Base-by-base conservation (phyloP, 1,140 invertebrate species). In the Eulimnadia texana region DNA sequence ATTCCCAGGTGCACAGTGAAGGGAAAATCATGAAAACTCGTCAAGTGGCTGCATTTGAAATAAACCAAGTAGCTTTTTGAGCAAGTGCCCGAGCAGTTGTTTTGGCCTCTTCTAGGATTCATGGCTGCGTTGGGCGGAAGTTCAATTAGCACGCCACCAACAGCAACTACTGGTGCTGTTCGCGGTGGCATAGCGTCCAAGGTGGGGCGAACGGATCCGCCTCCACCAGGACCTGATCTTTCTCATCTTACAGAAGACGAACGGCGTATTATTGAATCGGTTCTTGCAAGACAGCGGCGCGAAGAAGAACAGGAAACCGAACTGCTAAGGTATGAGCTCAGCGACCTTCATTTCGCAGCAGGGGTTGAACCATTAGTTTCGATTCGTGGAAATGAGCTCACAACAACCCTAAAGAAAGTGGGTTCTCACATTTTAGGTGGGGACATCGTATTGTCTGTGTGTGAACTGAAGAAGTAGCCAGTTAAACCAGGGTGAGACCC, bases 191-290 rank as follows among this genome's bases (percentile, higher is more conserved):
- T 42, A 42, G 16, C 33, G 16, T 16, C 55, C 13, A 16, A 57
- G 55, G 16, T 33, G 55, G 22, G 55, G 27, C 55, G 27, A 57
- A 57, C 27, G 27, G 55, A 33, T 57, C 10, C 33, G 6, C 27
- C 55, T 53, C 50, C 53, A 28, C 60, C 60, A 19, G 22, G 90
- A 82, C 93, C 93, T 67, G 94, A 98, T 81, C 83, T 99, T 69
- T 96, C 91, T 71, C 93, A 98, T 78, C 84, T 98, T 70, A 98
- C 92, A 68, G 87, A 91, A 69, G 93, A 98, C 76, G 95, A 98
- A 79, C 82, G 94, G 72, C 84, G 85, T 76, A 95, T 98, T 79
- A 98, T 99, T 75, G 90, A 97, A 76, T 84, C 85, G 70, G 95
- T 99, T 67, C 89, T 98, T 77, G 83, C 92, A 79, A 79, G 95